Percentiles rank a stretch among this genome's conserved stretches.
These are phyloP conservation scores for Caenorhabditis sp. DNA, from an alignment of 2,888 invertebrate species.

Conservation along the genomic window DNA sequence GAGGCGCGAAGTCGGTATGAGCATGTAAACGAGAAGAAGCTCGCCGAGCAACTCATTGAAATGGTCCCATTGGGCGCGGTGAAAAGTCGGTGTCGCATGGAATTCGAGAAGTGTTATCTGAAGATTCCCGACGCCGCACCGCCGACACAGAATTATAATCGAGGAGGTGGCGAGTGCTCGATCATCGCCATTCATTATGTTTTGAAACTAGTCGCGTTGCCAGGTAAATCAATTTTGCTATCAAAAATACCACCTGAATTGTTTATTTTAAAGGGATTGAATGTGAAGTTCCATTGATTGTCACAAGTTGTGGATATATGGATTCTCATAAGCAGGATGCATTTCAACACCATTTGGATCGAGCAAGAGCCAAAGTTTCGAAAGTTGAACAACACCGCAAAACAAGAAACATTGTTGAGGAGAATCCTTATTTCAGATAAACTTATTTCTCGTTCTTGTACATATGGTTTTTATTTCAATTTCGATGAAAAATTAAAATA, in stretches of 20 bases:
- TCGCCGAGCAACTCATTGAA: constrained; percentile 64
- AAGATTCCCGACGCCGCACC: constrained; percentile 62
- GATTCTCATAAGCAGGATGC: constrained; percentile 51
- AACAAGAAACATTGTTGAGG: constrained; percentile 36
- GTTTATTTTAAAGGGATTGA: constrained; percentile 63
- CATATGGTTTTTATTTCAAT: too few relatives aligned
- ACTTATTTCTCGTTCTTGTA: too few relatives aligned
- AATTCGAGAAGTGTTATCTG: constrained; percentile 55
- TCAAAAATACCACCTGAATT: background rate
- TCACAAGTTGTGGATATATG: constrained; percentile 63
- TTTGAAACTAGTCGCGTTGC: constrained; percentile 60
- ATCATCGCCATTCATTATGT: constrained; percentile 68
- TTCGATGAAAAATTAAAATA: too few relatives aligned
- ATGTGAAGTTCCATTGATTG: constrained; percentile 64
- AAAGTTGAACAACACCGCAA: constrained; percentile 23
- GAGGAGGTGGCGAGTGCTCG: constrained; percentile 42
- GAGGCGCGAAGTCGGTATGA: constrained; percentile 62
- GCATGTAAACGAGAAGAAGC: constrained; percentile 68
- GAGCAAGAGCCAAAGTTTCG: constrained; percentile 29
- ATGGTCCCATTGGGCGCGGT: constrained; percentile 60
- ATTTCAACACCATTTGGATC: constrained; percentile 38
- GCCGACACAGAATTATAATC: constrained; percentile 56
- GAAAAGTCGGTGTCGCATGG: constrained; percentile 53
- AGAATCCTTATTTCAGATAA: constrained; percentile 38
- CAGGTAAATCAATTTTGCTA: constrained; percentile 40